These are phyloP conservation scores for Amphiduros pacificus DNA, from an alignment of 2,888 invertebrate genomes.

Conservation along the genomic window DNA sequence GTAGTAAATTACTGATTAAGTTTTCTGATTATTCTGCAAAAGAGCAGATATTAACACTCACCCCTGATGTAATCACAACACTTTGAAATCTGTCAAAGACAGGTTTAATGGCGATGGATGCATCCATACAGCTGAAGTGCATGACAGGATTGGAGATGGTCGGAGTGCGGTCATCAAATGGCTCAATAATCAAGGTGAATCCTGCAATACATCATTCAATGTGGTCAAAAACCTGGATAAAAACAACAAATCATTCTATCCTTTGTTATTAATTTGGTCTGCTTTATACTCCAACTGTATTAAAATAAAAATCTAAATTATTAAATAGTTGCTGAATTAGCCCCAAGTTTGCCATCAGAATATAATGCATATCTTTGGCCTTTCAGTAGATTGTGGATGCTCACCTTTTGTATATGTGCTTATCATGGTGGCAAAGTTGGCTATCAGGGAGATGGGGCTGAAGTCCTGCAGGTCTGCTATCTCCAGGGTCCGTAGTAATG, in stretches of 20 bases:
- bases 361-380: too few relatives aligned
- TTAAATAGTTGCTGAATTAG: too few relatives aligned
- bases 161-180: conserved; percentile 79
- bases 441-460: conserved; percentile 76
- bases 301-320: too few relatives aligned
- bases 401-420: conserved; percentile 85
- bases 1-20: too few relatives aligned
- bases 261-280: too few relatives aligned
- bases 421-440: conserved; percentile 92
- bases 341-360: too few relatives aligned
- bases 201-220: conserved; percentile 66
- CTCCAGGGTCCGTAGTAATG: conserved; percentile 85
- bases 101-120: conserved; percentile 96
- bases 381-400: background rate
- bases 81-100: conserved; percentile 95
- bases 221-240: too few relatives aligned
- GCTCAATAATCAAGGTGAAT: conserved; percentile 97
- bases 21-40: too few relatives aligned
- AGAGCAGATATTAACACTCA: too few relatives aligned
- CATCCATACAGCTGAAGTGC: conserved; percentile 89
- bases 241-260: background rate
- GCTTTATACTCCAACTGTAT: too few relatives aligned
- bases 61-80: conserved; percentile 96
- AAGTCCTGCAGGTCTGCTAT: conserved; percentile 89
- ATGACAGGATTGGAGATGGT: conserved; percentile 61